These are phyloP conservation scores for Sminthurinus aureus DNA, from an alignment of 2,888 invertebrate species.

Conservation along the genomic window DNA sequence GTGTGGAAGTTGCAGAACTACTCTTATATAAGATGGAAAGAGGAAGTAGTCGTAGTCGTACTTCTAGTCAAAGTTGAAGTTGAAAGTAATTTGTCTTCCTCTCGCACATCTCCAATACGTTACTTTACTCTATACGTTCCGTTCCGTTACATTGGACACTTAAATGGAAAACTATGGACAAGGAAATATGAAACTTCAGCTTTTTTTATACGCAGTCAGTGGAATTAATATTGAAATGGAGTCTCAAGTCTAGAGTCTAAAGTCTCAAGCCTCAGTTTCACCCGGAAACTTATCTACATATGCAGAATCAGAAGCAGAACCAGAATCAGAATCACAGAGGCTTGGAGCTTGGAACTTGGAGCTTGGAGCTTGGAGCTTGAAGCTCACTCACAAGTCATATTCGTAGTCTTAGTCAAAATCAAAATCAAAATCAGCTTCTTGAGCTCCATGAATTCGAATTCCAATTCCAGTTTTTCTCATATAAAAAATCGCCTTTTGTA, in stretches of 20 bases:
- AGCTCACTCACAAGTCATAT: too few relatives aligned
- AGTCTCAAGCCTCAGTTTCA: constrained; percentile 4
- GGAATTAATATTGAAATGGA: constrained; percentile 38
- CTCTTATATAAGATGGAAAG: too few relatives aligned
- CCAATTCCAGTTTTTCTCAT: background rate
- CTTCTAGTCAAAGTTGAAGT: background rate
- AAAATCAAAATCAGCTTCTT: background rate
- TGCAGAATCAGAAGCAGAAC: too few relatives aligned
- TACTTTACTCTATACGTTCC: too few relatives aligned
- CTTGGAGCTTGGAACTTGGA: too few relatives aligned
- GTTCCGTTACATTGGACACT: constrained; percentile 29
- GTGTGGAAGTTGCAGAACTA: too few relatives aligned
- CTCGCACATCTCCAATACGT: constrained; percentile 8
- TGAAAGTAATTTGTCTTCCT: constrained; percentile 27
- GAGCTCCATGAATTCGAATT: background rate
- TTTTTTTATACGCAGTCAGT: constrained; percentile 20
- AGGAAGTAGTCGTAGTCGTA: too few relatives aligned
- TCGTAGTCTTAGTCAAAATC: too few relatives aligned
- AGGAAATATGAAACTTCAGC: constrained; percentile 31
- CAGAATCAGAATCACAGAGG: too few relatives aligned
- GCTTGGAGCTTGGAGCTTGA: too few relatives aligned
- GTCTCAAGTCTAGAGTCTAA: constrained; percentile 2
- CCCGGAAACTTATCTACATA: too few relatives aligned
- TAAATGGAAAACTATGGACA: constrained; percentile 25
- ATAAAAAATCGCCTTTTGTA: background rate